A percentile compares a stretch with the other conserved stretches of the same genome.
phyloP scores from a whole-genome alignment of 2,113 vertebrate genomes.

The Pitta sordida region DNA sequence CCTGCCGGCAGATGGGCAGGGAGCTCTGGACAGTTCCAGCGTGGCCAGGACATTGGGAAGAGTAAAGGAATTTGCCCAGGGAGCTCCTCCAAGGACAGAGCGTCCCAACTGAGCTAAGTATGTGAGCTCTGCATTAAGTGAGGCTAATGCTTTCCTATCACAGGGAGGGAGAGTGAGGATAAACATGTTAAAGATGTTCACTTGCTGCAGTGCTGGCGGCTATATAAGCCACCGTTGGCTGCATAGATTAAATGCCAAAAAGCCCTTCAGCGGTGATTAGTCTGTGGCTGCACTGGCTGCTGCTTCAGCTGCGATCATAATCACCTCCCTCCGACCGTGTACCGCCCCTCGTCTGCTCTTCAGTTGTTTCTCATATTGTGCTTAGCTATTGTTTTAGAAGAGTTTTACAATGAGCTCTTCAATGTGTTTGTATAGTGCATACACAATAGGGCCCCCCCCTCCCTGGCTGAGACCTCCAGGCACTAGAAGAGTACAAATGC shows the following conservation, averaged over 20 bases:
- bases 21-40: not conserved
- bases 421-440: not conserved
- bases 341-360: not conserved
- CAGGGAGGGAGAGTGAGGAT: not conserved
- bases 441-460: not conserved
- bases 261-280: not conserved
- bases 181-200: conserved; percentile 12
- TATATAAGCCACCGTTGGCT: not conserved
- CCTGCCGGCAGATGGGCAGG: not conserved
- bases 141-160: not conserved
- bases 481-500: not conserved
- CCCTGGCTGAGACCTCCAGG: not conserved
- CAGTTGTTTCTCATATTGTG: not conserved
- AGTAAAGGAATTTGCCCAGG: rapidly evolving
- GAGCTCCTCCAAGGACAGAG: not conserved
- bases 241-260: not conserved
- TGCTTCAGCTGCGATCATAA: not conserved
- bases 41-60: not conserved
- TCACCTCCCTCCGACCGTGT: not conserved
- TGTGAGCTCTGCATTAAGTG: not conserved
- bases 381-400: not conserved
- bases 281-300: not conserved
- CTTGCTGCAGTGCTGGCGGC: not conserved
- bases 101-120: rapidly evolving
- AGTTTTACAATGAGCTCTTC: not conserved